Conservation (phyloP, 2,888 invertebrate species). For the Coenonympha glycerion region DNA sequence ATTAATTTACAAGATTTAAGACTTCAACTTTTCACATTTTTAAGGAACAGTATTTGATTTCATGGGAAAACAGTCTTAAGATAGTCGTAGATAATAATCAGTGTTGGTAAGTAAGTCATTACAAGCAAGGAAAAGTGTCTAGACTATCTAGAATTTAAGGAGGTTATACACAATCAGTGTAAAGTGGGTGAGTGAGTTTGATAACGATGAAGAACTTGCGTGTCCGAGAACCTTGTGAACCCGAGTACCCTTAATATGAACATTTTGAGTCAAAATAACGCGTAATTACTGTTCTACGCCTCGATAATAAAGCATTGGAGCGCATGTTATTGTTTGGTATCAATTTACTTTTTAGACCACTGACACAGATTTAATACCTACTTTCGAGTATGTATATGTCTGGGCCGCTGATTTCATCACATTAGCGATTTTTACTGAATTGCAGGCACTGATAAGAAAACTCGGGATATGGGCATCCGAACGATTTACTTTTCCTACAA, state of each 20-base stretch:
- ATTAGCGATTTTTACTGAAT: no score
- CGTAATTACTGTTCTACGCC: constrained; percentile 5
- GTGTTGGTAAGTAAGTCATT: constrained; percentile 11
- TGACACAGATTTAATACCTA: background rate
- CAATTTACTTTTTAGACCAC: constrained; percentile 2
- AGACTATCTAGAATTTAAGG: constrained; percentile 36
- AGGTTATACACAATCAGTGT: constrained; percentile 32
- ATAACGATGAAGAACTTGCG: constrained; percentile 58
- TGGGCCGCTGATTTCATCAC: no score
- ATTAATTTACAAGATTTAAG: no score
- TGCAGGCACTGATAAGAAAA: no score
- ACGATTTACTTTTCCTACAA: no score
- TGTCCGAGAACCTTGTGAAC: constrained; percentile 71
- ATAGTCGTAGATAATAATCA: no score
- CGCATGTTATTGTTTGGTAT: background rate
- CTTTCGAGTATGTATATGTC: no score
- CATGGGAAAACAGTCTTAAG: no score
- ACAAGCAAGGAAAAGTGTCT: constrained; percentile 28
- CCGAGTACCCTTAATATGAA: constrained; percentile 59
- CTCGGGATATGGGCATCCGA: no score
- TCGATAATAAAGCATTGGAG: constrained; percentile 6
- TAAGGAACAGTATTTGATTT: no score
- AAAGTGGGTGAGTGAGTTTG: constrained; percentile 37
- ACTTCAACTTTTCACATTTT: no score
- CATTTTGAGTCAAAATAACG: constrained; percentile 4